Evolutionary conservation across 2,113 vertebrate genomes (phyloP).

Genomic region (Ageneiosus marmoratus): DNA sequence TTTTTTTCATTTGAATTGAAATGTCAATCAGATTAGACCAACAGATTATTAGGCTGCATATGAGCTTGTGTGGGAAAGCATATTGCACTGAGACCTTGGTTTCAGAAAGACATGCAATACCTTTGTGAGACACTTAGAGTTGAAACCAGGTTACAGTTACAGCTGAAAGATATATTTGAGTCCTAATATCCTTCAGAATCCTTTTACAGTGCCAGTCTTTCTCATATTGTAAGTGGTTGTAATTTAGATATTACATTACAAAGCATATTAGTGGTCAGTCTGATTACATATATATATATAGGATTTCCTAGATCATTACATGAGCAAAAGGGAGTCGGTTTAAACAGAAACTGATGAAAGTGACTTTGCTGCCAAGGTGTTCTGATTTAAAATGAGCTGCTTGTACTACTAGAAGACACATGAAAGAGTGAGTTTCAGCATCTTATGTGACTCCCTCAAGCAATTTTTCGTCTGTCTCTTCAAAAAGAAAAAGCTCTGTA

Average conservation of each 20-base stretch:
- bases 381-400: background rate
- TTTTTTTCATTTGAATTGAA: background rate
- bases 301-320: constrained; percentile 2
- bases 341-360: constrained; percentile 21
- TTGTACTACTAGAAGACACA: background rate
- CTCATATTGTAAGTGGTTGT: background rate
- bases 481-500: background rate
- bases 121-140: background rate
- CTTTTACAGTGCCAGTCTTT: background rate
- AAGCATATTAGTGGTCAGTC: background rate
- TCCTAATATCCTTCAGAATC: background rate
- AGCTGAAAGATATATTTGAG: background rate
- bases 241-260: constrained; percentile 10
- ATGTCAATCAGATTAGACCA: background rate
- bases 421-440: background rate
- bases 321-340: background rate
- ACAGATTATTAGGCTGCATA: background rate
- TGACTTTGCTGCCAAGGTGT: constrained; percentile 6
- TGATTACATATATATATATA: no score
- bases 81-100: background rate
- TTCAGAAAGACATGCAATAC: background rate
- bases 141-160: background rate
- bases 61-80: background rate
- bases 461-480: background rate
- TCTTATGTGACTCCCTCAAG: background rate